Evolutionary conservation across 2,113 vertebrate species (phyloP).

Genomic region (Laticauda colubrina): DNA sequence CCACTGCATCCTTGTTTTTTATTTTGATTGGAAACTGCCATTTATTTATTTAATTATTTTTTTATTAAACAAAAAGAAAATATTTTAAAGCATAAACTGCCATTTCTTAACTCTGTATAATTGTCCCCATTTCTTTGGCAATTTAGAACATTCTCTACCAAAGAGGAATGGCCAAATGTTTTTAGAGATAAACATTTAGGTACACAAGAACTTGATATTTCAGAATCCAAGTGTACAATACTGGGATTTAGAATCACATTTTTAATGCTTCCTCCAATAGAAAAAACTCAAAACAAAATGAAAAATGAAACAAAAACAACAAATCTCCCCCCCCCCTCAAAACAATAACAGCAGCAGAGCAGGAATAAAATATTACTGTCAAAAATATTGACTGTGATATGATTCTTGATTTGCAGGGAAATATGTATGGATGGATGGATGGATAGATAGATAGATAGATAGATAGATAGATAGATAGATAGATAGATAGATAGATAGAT

Average conservation of each 20-base stretch:
- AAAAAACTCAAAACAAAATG: background rate
- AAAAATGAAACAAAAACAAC: background rate
- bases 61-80: no score
- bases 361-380: background rate
- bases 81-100: background rate
- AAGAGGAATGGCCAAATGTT: background rate
- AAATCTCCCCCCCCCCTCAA: background rate
- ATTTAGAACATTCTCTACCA: background rate
- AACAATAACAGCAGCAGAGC: background rate
- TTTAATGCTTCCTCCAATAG: background rate
- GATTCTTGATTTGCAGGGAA: background rate
- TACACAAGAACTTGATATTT: background rate
- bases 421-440: no score
- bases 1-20: background rate
- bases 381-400: background rate
- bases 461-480: background rate
- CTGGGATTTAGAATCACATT: background rate
- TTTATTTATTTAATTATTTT: background rate
- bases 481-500: no score
- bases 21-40: background rate
- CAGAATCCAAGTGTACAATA: background rate
- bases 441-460: no score
- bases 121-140: background rate
- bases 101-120: background rate
- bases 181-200: background rate